Evolutionary conservation across 1,140 invertebrate species (phyloP).

Genomic region (Semibalanus balanoides): DNA sequence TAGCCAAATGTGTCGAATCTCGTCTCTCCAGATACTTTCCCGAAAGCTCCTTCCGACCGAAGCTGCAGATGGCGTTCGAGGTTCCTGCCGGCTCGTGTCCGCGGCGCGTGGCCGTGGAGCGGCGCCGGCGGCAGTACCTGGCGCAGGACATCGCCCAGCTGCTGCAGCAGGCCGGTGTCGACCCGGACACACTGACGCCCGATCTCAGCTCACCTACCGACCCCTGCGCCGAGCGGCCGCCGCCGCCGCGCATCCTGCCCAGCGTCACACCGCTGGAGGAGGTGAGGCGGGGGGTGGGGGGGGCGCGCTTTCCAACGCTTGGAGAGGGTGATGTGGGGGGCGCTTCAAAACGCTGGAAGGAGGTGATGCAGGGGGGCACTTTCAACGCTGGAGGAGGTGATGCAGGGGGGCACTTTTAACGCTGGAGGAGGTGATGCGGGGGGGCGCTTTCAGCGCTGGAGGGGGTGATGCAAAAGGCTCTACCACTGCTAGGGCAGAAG

Average conservation of each 20-base stretch:
- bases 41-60: not conserved
- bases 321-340: no score
- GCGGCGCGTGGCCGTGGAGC: not conserved
- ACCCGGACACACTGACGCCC: not conserved
- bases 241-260: not conserved
- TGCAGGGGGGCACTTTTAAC: no score
- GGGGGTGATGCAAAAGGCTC: no score
- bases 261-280: not conserved
- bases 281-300: not conserved
- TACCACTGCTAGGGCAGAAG: no score
- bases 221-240: not conserved
- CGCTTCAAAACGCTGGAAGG: no score
- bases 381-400: no score
- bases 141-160: not conserved
- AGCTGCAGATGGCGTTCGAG: not conserved
- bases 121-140: not conserved
- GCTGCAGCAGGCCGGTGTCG: not conserved
- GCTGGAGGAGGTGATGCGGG: no score
- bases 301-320: no score
- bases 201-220: not conserved
- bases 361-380: no score
- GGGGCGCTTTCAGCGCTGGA: no score
- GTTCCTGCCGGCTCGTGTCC: not conserved
- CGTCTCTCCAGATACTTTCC: not conserved
- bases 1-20: no score